phyloP scores from a whole-genome alignment of 2,113 vertebrate species.

The Merops nubicus region DNA sequence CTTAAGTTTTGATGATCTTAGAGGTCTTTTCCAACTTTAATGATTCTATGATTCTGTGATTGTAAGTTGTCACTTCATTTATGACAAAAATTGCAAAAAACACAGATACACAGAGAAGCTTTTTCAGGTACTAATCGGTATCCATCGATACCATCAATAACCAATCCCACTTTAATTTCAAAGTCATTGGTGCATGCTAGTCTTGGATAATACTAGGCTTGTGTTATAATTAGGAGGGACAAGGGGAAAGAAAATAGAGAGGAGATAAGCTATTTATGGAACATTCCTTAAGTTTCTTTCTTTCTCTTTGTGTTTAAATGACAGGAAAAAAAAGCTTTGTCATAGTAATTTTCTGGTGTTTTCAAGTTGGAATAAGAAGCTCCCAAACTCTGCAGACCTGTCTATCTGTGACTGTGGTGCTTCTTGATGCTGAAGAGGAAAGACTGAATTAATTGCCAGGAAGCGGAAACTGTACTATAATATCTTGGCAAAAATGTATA shows the following conservation, averaged over 20 bases:
- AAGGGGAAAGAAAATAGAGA: neutral
- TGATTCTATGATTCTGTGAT: too few species aligned
- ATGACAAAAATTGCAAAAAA: neutral
- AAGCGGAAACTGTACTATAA: constrained; percentile 21
- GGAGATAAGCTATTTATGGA: neutral
- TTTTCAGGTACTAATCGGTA: neutral
- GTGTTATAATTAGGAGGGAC: neutral
- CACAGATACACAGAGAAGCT: neutral
- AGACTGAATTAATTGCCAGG: neutral
- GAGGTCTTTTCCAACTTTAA: too few species aligned
- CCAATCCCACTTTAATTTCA: neutral
- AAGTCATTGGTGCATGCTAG: neutral
- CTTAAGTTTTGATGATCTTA: too few species aligned
- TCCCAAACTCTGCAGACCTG: neutral
- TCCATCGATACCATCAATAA: neutral
- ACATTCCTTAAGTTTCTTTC: neutral
- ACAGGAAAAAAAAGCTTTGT: neutral
- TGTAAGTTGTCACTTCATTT: too few species aligned
- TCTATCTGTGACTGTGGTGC: neutral
- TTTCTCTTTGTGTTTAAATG: neutral
- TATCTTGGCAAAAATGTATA: neutral
- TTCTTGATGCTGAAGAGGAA: neutral
- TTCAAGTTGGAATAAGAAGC: neutral
- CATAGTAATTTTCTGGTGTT: neutral
- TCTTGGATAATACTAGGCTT: neutral